A percentile compares a stretch with the other conserved stretches of the same genome.
phyloP scores from a whole-genome alignment of 2,113 vertebrate genomes.

The Lycocorax pyrrhopterus region DNA sequence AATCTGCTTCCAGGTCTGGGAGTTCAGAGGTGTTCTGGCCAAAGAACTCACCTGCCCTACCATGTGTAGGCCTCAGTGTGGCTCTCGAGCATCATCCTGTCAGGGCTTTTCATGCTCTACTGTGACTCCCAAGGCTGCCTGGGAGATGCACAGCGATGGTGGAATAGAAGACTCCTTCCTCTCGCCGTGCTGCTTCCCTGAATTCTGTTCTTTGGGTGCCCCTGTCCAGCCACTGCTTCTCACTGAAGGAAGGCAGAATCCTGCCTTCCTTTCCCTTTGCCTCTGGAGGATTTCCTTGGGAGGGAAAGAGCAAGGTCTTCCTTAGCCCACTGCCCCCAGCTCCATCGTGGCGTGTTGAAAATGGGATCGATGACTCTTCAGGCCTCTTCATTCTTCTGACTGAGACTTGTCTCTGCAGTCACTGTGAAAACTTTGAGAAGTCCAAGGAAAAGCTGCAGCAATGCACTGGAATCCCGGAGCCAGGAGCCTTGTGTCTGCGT shows the following conservation, averaged over 20 bases:
- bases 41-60: neutral
- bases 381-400: neutral
- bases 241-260: neutral
- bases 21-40: neutral
- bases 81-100: neutral
- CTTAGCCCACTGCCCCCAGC: neutral
- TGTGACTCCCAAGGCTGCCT: neutral
- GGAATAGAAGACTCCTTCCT: neutral
- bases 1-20: neutral
- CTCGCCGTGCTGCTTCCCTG: fast-evolving
- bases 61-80: neutral
- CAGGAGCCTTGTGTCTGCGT: slow-evolving; percentile 57
- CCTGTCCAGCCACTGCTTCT: neutral
- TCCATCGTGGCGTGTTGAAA: neutral
- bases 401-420: slow-evolving; percentile 6
- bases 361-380: neutral
- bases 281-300: neutral
- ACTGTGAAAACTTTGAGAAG: slow-evolving; percentile 51
- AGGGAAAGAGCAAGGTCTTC: neutral
- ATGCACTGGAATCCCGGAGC: too few species aligned
- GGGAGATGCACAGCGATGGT: neutral
- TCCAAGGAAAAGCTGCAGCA: slow-evolving; percentile 49
- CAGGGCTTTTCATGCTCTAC: neutral
- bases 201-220: neutral
- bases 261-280: neutral